phyloP scores from a whole-genome alignment of 2,113 vertebrate genomes.

The Caloenas nicobarica region DNA sequence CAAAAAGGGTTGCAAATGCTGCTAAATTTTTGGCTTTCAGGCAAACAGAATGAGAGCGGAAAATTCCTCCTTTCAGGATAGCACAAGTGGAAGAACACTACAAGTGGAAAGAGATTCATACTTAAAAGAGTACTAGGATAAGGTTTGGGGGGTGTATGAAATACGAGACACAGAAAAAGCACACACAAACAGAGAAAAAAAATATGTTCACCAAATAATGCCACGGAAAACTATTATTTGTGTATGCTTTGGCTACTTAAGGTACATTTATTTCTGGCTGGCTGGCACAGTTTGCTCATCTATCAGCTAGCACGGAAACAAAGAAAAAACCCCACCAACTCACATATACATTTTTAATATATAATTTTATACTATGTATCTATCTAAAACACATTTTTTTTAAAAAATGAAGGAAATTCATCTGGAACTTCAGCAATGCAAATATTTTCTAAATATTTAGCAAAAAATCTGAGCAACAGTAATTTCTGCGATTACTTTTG shows the following conservation, averaged over 20 bases:
- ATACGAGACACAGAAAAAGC: background rate
- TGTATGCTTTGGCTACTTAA: background rate
- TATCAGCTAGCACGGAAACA: slow-evolving; percentile 31
- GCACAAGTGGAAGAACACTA: background rate
- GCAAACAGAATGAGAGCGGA: background rate
- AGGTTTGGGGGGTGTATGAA: background rate
- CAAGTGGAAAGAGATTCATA: background rate
- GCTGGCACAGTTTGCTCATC: background rate
- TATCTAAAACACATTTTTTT: background rate
- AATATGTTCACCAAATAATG: background rate
- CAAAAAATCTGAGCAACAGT: background rate
- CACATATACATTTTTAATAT: background rate
- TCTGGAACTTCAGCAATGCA: slow-evolving; percentile 29
- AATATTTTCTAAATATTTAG: slow-evolving; percentile 30
- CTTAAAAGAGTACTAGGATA: background rate
- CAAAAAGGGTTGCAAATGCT: background rate
- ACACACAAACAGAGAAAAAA: background rate
- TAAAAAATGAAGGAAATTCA: background rate
- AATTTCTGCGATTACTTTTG: slow-evolving; percentile 10
- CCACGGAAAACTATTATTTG: slow-evolving; percentile 8
- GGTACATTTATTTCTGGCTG: background rate
- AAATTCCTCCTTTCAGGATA: background rate
- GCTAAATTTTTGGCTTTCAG: background rate
- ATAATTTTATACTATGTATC: background rate
- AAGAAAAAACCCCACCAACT: background rate